Evolutionary conservation across 2,113 vertebrate genomes (phyloP), one percentile per base, ranked within the genome.

Genomic region (Dipodomys stephensi): DNA sequence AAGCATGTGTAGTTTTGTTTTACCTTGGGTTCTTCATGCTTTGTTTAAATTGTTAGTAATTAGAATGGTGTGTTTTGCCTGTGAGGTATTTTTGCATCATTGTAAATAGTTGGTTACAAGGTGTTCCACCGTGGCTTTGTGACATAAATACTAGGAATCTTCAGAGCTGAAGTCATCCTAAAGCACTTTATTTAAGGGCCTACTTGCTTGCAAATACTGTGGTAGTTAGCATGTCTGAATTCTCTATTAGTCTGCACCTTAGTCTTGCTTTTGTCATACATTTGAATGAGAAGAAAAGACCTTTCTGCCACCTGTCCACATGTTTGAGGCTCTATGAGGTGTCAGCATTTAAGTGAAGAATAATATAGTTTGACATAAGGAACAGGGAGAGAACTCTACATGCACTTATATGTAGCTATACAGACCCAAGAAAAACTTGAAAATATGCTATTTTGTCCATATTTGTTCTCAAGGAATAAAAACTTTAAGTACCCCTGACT

Each of bases 51-150:
- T 32, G 4, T 46, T 64, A 80, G 46, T 46, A 77, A 76, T 90
- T 95, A 93, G 95, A 90, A 49, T 96, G 97, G 60, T 11, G 60
- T 96, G 67, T 76, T 80, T 91, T 81, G 83, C 73, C 71, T 57
- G 39, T 91, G n/a, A 35, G 69, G 39, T 91, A 94, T 73, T 87
- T 95, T 81, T 91, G 39, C 7, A 2, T 95, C 60, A 83, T 95
- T 93, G 46, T 13, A 65, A 93, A 69, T 57, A 78, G 5, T 4
- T 25, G 16, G 73, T 90, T 84, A 30, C 94, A 62, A 25, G 0
- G 79, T 92, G 13, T 72, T 83, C 62, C 44, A 90, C 64, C 81
- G 39, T 7, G n/a, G 65, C 28, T 85, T 60, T 83, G 53, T 57
- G 71, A 7, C 69, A 27, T 19, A 83, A 71, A 30, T 13, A 79